Percentiles rank a stretch among this genome's conserved stretches.
Evolutionary conservation across 2,113 vertebrate species (phyloP).

Genomic region (Corythoichthys intestinalis): DNA sequence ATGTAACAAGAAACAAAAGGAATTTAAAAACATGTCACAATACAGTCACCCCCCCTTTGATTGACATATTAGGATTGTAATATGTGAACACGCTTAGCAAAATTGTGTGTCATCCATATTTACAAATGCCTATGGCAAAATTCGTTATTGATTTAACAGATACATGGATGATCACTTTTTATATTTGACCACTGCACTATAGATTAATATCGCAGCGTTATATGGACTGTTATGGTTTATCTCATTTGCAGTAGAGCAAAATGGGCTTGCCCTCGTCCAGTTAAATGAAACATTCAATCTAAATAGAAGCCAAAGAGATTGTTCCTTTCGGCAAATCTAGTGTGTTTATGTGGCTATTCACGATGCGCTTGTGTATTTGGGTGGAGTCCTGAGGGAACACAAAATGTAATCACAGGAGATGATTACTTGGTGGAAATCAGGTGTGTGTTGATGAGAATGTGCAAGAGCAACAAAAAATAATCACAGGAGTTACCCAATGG

Average conservation of each 20-base stretch:
- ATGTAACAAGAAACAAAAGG: background rate
- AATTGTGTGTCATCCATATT: background rate
- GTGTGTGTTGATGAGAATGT: constrained; percentile 27
- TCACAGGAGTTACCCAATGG: constrained; percentile 40
- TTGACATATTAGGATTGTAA: background rate
- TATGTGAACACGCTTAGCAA: background rate
- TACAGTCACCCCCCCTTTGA: background rate
- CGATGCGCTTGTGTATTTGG: constrained; percentile 19
- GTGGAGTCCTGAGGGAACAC: constrained; percentile 32
- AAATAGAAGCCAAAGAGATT: constrained; percentile 43
- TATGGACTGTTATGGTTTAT: constrained; percentile 16
- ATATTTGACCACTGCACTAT: background rate
- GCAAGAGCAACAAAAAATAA: constrained; percentile 41
- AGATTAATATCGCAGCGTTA: background rate
- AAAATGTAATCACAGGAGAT: constrained; percentile 56
- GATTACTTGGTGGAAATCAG: constrained; percentile 51
- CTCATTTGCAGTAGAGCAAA: constrained; percentile 38
- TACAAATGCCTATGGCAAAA: background rate
- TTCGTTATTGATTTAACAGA: background rate
- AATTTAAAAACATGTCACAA: background rate
- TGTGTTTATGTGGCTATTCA: constrained; percentile 3
- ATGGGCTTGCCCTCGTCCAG: constrained; percentile 47
- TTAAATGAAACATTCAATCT: constrained; percentile 50
- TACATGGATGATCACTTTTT: background rate
- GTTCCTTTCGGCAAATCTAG: background rate